phyloP scores from a whole-genome alignment of 2,797 vertebrate genomes.

The Botia almorhae region DNA sequence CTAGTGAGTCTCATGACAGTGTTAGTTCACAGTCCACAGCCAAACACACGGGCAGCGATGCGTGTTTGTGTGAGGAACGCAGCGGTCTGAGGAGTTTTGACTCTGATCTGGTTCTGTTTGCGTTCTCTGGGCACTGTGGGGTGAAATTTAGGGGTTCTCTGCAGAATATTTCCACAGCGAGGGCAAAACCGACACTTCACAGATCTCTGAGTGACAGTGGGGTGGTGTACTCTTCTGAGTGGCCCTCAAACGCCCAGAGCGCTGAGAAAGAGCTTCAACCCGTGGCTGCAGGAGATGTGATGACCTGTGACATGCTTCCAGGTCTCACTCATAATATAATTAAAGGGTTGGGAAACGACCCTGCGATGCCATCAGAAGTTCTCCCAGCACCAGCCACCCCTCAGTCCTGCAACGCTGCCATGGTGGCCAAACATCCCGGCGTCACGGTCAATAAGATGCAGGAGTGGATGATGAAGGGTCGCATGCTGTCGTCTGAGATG shows the following conservation, averaged over 20 bases:
- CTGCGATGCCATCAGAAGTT: background rate
- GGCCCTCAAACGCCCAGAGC: background rate
- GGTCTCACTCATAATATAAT: background rate
- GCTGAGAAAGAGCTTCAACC: slow-evolving; percentile 3
- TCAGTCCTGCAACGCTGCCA: background rate
- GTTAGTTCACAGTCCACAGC: slow-evolving; percentile 76
- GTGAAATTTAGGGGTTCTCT: slow-evolving; percentile 68
- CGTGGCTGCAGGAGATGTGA: slow-evolving; percentile 32
- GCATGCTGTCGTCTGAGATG: slow-evolving; percentile 86
- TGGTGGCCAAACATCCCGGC: slow-evolving; percentile 73
- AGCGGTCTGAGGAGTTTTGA: slow-evolving; percentile 75
- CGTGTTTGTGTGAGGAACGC: slow-evolving; percentile 79
- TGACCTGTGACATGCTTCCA: background rate
- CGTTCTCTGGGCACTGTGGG: slow-evolving; percentile 57
- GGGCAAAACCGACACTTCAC: slow-evolving; percentile 60
- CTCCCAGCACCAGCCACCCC: background rate
- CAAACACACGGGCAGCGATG: slow-evolving; percentile 78
- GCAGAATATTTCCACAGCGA: slow-evolving; percentile 58
- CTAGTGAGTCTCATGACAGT: slow-evolving; percentile 80
- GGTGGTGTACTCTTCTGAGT: slow-evolving; percentile 65
- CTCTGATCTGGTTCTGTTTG: slow-evolving; percentile 70
- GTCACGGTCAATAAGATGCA: slow-evolving; percentile 93
- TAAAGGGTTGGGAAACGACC: background rate
- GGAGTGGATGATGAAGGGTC: slow-evolving; percentile 92
- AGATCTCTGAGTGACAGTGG: slow-evolving; percentile 78